Base-by-base conservation (phyloP, 2,888 invertebrate genomes). In the Liposcelis brunnea region DNA sequence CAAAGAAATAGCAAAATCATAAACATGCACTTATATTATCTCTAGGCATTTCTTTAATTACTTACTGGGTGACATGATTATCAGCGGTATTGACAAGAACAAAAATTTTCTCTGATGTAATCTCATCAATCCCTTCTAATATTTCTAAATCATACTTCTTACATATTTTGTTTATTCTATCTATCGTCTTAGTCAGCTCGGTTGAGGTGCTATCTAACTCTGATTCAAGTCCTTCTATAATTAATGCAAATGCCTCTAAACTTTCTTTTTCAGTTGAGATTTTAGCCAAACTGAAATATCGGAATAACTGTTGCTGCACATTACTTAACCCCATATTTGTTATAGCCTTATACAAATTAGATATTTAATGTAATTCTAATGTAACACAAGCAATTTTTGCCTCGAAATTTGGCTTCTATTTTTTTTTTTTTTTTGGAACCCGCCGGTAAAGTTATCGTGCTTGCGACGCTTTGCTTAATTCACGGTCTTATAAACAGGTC, bases 71-170 rank as follows among this genome's bases (percentile, higher is more conserved):
- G 4, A 19, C 21, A 21, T 40, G 16, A 19, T 19, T 40, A 12
- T 40, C 19, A 5, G 18, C 12, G 6, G 21, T 40, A n/a, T 40
- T 14, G 3, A 40, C 19, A 12, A 40, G 21, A 19, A 18, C 19
- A 19, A 40, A 12, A 40, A n/a, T 3, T 18, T 40, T 21, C 16
- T 14, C 12, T 16, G 15, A 7, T 5, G 7, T 7, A 4, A 16
- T 18, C 11, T 40, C 40, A 6, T 21, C 21, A 15, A 19, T 18
- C 16, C 40, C 40, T 40, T 19, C 16, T n/a, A 40, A 12, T 6
- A 40, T 40, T 40, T 40, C 40, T 18, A 40, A 19, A 19, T 40
- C 40, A 40, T 40, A 40, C 6, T 21, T 16, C 11, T 40, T 40
- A 7, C 6, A 15, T 5, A 40, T 18, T 18, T 7, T 21, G 16